These are phyloP conservation scores for Aporrectodea caliginosa DNA, from an alignment of 1,140 invertebrate genomes.

Conservation along the genomic window DNA sequence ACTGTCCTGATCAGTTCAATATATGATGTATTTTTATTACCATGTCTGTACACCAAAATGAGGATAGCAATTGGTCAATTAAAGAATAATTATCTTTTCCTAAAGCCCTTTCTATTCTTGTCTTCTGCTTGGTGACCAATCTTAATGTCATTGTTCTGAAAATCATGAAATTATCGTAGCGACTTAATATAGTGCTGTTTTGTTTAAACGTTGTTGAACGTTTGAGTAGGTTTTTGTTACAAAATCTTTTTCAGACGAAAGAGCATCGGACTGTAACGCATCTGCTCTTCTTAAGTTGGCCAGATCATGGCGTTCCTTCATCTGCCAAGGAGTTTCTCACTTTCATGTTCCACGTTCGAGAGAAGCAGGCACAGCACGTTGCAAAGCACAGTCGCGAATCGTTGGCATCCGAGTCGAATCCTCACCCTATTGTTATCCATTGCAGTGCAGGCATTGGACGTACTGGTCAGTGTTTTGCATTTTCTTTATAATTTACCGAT, in stretches of 20 bases:
- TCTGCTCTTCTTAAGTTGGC: constrained; percentile 98
- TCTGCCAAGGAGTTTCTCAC: constrained; percentile 96
- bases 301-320: constrained; percentile 96
- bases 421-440: constrained; percentile 81
- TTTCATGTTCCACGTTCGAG: constrained; percentile 86
- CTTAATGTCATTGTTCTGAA: too few species aligned
- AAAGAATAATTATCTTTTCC: too few species aligned
- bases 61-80: too few species aligned
- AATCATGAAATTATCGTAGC: too few species aligned
- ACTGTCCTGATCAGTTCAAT: too few species aligned
- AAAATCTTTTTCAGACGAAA: not conserved
- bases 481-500: too few species aligned
- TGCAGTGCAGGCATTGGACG: constrained; percentile 96
- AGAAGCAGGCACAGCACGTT: constrained; percentile 63
- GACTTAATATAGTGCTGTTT: too few species aligned
- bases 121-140: too few species aligned
- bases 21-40: too few species aligned
- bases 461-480: constrained; percentile 64
- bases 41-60: too few species aligned
- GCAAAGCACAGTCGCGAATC: not conserved
- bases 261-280: not conserved
- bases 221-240: not conserved
- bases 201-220: too few species aligned
- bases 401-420: not conserved
- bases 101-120: too few species aligned